Percentiles rank a stretch among this genome's conserved stretches.
Evolutionary conservation across 2,888 invertebrate species (phyloP).

Genomic region (Clistopyga incitator): DNA sequence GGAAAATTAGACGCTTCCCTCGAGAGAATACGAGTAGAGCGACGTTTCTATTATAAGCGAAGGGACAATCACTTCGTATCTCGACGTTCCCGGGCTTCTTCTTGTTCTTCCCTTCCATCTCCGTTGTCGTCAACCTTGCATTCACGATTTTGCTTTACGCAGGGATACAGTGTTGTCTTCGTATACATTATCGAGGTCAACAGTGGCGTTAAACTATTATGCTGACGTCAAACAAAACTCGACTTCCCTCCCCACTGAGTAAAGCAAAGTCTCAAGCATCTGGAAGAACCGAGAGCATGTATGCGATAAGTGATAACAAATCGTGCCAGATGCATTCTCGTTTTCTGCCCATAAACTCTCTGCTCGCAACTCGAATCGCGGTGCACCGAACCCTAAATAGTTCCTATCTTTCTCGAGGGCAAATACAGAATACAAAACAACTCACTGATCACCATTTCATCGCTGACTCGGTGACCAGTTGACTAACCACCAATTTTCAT

Average conservation of each 20-base stretch:
- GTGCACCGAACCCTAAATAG: neutral
- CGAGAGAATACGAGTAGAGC: neutral
- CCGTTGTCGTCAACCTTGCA: constrained; percentile 18
- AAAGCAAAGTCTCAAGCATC: constrained; percentile 25
- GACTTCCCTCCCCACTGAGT: constrained; percentile 1
- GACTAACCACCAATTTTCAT: neutral
- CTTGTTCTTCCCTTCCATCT: constrained; percentile 13
- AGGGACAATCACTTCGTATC: neutral
- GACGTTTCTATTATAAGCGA: constrained; percentile 28
- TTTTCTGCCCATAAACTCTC: neutral
- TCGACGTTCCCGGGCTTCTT: neutral
- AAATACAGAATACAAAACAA: neutral
- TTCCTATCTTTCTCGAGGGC: neutral
- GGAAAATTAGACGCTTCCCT: neutral
- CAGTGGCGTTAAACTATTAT: constrained; percentile 21
- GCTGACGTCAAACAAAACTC: constrained; percentile 32
- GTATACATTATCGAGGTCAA: constrained; percentile 28
- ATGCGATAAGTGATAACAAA: constrained; percentile 11
- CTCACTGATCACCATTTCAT: neutral
- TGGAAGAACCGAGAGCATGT: constrained; percentile 6
- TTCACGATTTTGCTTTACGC: constrained; percentile 3
- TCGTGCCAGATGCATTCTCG: constrained; percentile 25
- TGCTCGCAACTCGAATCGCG: neutral
- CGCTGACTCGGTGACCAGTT: neutral
- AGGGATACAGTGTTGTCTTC: constrained; percentile 4